phyloP scores from a whole-genome alignment of 2,113 vertebrate genomes.

The Empidonax traillii region DNA sequence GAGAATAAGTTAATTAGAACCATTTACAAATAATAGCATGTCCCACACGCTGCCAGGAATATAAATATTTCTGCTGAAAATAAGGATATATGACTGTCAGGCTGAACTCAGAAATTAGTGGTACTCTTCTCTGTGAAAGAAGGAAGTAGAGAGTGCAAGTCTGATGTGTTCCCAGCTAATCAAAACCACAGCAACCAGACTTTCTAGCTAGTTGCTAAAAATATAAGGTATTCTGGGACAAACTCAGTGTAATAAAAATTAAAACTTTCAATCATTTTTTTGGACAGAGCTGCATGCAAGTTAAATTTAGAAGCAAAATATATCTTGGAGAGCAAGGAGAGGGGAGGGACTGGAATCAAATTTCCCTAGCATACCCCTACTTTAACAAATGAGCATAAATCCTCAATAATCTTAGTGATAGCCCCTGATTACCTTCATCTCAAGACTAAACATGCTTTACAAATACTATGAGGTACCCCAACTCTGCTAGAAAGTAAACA shows the following conservation, averaged over 20 bases:
- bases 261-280: neutral
- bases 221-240: neutral
- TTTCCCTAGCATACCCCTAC: neutral
- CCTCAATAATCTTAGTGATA: neutral
- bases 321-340: neutral
- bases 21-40: neutral
- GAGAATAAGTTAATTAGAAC: slow-evolving; percentile 24
- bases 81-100: neutral
- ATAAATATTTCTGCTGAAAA: neutral
- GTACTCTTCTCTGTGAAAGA: neutral
- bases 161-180: neutral
- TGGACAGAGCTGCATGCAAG: neutral
- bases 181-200: neutral
- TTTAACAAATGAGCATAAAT: neutral
- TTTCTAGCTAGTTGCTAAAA: neutral
- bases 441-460: neutral
- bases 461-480: neutral
- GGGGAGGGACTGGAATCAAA: neutral
- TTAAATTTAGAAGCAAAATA: neutral
- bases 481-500: neutral
- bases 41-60: neutral
- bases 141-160: neutral
- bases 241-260: neutral
- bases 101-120: neutral
- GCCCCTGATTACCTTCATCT: neutral